Evolutionary conservation across 2,888 invertebrate species (phyloP).

Genomic region (Sesia bembeciformis): DNA sequence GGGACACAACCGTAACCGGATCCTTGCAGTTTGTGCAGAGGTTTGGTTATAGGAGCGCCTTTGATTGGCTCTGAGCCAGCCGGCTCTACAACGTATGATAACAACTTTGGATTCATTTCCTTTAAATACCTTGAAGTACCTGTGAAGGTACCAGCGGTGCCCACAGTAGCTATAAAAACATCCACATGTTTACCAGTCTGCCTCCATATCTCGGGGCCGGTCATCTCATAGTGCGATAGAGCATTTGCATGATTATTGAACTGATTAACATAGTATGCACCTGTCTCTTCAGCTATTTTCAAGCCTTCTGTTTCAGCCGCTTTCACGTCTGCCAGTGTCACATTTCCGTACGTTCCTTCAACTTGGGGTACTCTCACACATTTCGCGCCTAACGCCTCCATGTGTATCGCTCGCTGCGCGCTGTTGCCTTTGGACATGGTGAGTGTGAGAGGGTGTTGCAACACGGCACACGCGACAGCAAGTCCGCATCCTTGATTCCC

Average conservation of each 20-base stretch:
- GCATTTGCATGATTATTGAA: slow-evolving; percentile 48
- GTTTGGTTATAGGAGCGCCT: slow-evolving; percentile 52
- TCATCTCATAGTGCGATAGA: slow-evolving; percentile 49
- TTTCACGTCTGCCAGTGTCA: slow-evolving; percentile 51
- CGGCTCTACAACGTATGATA: slow-evolving; percentile 54
- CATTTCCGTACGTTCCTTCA: slow-evolving; percentile 59
- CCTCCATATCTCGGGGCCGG: slow-evolving; percentile 64
- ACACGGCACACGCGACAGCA: slow-evolving; percentile 58
- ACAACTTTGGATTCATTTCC: slow-evolving; percentile 45
- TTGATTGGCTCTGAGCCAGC: slow-evolving; percentile 54
- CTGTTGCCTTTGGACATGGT: slow-evolving; percentile 65
- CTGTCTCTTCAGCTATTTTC: slow-evolving; percentile 37
- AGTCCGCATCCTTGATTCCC: slow-evolving; percentile 65
- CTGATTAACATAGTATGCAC: slow-evolving; percentile 57
- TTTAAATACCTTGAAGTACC: slow-evolving; percentile 56
- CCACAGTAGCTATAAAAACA: slow-evolving; percentile 55
- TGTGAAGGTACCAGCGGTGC: slow-evolving; percentile 57
- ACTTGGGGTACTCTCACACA: slow-evolving; percentile 59
- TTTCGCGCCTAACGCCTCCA: slow-evolving; percentile 62
- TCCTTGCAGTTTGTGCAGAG: slow-evolving; percentile 58
- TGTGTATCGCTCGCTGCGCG: slow-evolving; percentile 55
- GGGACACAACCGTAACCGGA: slow-evolving; percentile 62
- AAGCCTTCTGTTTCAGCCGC: slow-evolving; percentile 47
- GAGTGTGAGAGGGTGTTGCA: slow-evolving; percentile 53
- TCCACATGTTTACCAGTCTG: slow-evolving; percentile 59